Base-by-base conservation (phyloP, 2,113 vertebrate genomes). In the Herpetotheres cachinnans region DNA sequence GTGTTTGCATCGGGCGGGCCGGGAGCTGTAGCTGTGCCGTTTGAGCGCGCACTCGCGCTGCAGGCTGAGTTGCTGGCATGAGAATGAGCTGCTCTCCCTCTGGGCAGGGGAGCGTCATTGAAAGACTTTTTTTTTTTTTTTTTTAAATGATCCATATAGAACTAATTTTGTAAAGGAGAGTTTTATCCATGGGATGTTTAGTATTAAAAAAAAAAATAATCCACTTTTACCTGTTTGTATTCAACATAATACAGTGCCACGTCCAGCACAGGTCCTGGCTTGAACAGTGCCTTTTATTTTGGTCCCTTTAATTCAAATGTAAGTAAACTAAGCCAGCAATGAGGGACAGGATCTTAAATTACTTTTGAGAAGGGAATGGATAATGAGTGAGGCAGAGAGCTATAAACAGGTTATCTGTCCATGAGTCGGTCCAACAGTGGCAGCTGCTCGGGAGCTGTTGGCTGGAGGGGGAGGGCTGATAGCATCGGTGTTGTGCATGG, bases 11-110 rank as follows among this genome's bases (percentile, higher is more conserved):
- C 3, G 1, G 59, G 86, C 47, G 42, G 49, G 11, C 2, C 5
- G 11, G 67, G 42, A 30, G 42, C 40, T 5, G 40, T 19, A 7
- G 19, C 65, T 22, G 3, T 2, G 2, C 52, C 3, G 6, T 26
- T 10, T 9, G 32, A 70, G 42, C 2, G 1, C 27, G n/a, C 4
- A 0, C 27, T 46, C 18, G 26, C 20, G 0, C 15, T 25, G 27
- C 34, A 22, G 61, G 21, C 13, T 29, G 16, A 5, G 59, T 27
- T 76, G 14, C 20, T 85, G 79, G 47, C 21, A 1, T 5, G 40
- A 44, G 38, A 44, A n/a, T 0, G 12, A 88, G 38, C 58, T 38
- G 54, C 42, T 66, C 32, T 46, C 79, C 42, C 30, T 42, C 5
- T 26, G 5, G 70, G 6, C 2, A 10, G 9, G 50, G 10, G 13